These are phyloP conservation scores for Drosophila pseudotakahashii DNA, from an alignment of 2,888 invertebrate species.

Conservation along the genomic window DNA sequence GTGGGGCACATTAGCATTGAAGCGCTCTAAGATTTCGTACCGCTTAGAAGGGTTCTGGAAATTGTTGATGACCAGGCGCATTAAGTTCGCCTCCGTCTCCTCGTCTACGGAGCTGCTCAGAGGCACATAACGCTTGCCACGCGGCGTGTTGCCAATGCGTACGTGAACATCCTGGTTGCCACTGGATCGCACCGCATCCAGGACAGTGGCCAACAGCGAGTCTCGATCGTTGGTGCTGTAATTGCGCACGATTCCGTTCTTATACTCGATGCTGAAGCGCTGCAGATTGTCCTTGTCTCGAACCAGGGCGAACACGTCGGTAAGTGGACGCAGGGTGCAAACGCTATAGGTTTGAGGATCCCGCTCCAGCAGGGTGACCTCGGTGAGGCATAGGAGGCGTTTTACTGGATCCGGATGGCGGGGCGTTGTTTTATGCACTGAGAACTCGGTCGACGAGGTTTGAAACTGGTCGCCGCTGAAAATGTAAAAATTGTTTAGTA, in stretches of 20 bases:
- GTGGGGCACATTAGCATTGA: conserved; percentile 99
- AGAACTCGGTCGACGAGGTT: conserved; percentile 98
- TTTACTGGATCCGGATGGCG: conserved; percentile 93
- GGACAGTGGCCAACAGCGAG: conserved; percentile 95
- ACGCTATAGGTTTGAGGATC: conserved; percentile 98
- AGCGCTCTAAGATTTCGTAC: conserved; percentile 94
- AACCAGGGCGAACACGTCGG: conserved; percentile 95
- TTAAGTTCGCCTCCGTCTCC: conserved; percentile 96
- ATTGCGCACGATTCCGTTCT: conserved; percentile 93
- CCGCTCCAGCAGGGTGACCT: conserved; percentile 97
- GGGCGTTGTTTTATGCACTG: conserved; percentile 95
- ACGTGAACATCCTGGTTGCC: conserved; percentile 99
- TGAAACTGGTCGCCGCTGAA: conserved; percentile 96
- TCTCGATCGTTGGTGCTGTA: conserved; percentile 98
- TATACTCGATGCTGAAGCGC: conserved; percentile 96
- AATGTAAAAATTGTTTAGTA: conserved; percentile 31
- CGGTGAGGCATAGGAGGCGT: conserved; percentile 96
- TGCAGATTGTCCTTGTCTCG: conserved; percentile 96
- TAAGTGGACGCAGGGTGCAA: conserved; percentile 92
- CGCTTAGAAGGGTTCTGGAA: conserved; percentile 85
- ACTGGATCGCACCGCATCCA: conserved; percentile 98
- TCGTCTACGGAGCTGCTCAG: conserved; percentile 96
- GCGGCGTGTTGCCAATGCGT: conserved; percentile 92
- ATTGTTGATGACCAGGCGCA: conserved; percentile 86
- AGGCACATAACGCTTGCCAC: conserved; percentile 95